These are phyloP conservation scores for Hirudo medicinalis DNA, from an alignment of 1,140 invertebrate genomes.

Conservation along the genomic window DNA sequence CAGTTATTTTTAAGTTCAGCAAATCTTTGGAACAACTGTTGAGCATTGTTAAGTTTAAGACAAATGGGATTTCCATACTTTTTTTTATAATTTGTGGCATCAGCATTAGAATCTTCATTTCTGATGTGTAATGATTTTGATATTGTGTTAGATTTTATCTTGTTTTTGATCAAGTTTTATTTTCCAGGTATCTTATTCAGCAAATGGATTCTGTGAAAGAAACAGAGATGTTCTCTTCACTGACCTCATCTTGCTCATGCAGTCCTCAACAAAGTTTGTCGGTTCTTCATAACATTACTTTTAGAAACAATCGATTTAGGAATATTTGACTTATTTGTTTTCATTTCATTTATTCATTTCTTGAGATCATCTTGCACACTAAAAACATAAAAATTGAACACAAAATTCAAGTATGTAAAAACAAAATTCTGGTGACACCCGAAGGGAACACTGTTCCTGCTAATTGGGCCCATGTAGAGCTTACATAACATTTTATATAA, in stretches of 20 bases:
- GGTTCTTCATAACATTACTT: background rate
- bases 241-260: conserved; percentile 61
- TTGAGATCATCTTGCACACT: too few relatives aligned
- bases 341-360: too few relatives aligned
- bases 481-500: too few relatives aligned
- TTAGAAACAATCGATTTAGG: conserved; percentile 1
- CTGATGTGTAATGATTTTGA: too few relatives aligned
- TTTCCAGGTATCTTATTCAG: conserved; percentile 50
- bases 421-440: too few relatives aligned
- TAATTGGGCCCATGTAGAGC: too few relatives aligned
- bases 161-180: too few relatives aligned
- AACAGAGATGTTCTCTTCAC: conserved; percentile 61
- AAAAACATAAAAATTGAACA: too few relatives aligned
- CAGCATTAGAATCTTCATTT: too few relatives aligned
- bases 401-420: too few relatives aligned
- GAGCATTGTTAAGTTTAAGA: background rate
- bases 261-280: conserved; percentile 54
- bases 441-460: too few relatives aligned
- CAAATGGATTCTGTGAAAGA: conserved; percentile 59
- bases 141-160: too few relatives aligned
- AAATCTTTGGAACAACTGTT: background rate
- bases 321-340: background rate
- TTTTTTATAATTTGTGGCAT: background rate
- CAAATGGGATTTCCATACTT: background rate
- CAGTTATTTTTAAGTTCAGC: conserved; percentile 3